Percentiles rank a stretch among this genome's conserved stretches.
Conservation (phyloP, 2,888 invertebrate species). For the Dione vanillae region DNA sequence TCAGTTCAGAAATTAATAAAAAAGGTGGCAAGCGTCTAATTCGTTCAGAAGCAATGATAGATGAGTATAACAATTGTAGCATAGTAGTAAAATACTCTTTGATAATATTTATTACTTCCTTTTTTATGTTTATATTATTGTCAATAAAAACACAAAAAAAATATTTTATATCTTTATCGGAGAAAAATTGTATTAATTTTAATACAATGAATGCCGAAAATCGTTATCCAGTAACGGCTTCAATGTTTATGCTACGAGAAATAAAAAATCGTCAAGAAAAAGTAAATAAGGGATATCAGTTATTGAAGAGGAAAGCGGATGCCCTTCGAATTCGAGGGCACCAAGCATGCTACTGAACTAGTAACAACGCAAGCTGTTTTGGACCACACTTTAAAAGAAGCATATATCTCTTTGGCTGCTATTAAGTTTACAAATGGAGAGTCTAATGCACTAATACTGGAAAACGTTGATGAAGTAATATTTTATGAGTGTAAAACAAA, state of each 20-base stretch:
- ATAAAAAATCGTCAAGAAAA: constrained; percentile 73
- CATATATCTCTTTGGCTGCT: constrained; percentile 76
- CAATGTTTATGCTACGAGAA: constrained; percentile 75
- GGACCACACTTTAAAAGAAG: constrained; percentile 71
- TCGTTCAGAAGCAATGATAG: constrained; percentile 3
- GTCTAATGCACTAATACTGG: constrained; percentile 76
- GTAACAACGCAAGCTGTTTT: constrained; percentile 67
- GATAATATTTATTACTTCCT: neutral
- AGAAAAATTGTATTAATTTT: neutral
- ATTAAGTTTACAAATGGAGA: constrained; percentile 79
- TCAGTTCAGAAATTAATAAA: constrained; percentile 28
- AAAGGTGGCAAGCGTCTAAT: constrained; percentile 17
- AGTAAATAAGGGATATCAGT: constrained; percentile 70
- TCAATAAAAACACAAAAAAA: neutral
- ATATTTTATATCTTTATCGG: neutral
- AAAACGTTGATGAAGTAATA: constrained; percentile 74
- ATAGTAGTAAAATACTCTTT: neutral
- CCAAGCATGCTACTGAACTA: constrained; percentile 67
- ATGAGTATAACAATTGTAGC: neutral
- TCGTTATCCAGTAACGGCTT: constrained; percentile 74
- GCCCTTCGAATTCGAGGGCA: constrained; percentile 69
- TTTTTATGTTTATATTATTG: neutral
- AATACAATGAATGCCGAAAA: constrained; percentile 72
- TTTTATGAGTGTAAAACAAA: neutral
- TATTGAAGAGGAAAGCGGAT: constrained; percentile 72